phyloP scores from a whole-genome alignment of 2,113 vertebrate genomes.

The Cygnus buccinator region DNA sequence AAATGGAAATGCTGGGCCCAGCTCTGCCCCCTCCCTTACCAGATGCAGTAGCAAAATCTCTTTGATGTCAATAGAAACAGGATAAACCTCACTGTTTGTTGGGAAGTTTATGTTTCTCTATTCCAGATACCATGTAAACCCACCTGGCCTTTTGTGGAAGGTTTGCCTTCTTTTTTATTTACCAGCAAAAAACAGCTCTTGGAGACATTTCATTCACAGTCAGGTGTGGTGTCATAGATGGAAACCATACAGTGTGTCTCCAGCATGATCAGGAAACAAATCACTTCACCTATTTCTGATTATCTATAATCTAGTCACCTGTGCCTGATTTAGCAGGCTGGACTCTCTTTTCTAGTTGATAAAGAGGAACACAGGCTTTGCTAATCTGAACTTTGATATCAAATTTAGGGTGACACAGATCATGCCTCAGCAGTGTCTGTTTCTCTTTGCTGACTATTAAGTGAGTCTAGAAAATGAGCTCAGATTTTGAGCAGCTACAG shows the following conservation, averaged over 20 bases:
- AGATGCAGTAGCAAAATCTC: slow-evolving; percentile 15
- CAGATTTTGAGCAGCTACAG: not conserved
- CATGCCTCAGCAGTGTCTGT: not conserved
- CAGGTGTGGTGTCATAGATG: not conserved
- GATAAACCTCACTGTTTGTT: not conserved
- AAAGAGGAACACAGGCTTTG: not conserved
- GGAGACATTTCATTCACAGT: not conserved
- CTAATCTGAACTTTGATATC: not conserved
- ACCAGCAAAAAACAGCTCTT: not conserved
- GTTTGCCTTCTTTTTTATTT: not conserved
- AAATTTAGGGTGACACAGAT: not conserved
- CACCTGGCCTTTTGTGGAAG: not conserved
- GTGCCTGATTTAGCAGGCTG: not conserved
- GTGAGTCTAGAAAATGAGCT: not conserved
- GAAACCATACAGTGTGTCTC: not conserved
- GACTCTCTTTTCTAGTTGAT: not conserved
- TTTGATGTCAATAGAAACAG: not conserved
- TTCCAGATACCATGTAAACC: not conserved
- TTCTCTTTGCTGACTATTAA: not conserved
- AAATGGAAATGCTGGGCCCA: slow-evolving; percentile 1
- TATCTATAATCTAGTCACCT: not conserved
- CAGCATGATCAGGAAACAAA: not conserved
- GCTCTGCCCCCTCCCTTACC: not conserved
- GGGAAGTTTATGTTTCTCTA: not conserved
- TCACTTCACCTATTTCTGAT: not conserved